Evolutionary conservation across 2,888 invertebrate genomes (phyloP).

Genomic region (Ochropleura plecta): DNA sequence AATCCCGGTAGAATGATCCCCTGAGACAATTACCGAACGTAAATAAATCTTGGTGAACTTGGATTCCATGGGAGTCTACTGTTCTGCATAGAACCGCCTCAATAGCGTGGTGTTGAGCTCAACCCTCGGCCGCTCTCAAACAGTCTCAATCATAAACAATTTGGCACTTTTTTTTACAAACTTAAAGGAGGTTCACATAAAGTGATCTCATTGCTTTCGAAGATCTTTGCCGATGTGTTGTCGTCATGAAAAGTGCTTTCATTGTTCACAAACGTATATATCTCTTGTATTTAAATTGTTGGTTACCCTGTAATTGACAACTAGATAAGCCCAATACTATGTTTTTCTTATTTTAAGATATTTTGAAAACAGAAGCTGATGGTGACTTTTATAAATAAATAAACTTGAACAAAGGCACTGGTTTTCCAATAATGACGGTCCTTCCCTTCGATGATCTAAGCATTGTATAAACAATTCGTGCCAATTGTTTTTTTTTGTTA

Average conservation of each 20-base stretch:
- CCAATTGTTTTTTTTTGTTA: conserved; percentile 12
- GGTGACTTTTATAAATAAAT: no score
- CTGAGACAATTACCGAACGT: no score
- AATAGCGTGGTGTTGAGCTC: neutral
- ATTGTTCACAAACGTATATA: neutral
- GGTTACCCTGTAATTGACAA: no score
- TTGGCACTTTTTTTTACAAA: no score
- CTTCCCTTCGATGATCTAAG: conserved; percentile 28
- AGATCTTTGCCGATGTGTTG: no score
- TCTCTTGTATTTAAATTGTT: no score
- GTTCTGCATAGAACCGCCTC: neutral
- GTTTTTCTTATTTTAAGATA: no score
- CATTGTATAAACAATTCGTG: conserved; percentile 12
- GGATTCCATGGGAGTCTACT: neutral
- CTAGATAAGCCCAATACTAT: no score
- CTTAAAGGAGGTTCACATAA: no score
- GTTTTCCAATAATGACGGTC: neutral
- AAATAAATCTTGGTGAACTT: neutral
- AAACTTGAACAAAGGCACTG: neutral
- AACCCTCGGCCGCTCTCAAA: neutral
- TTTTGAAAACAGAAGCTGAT: no score
- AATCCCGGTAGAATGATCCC: no score
- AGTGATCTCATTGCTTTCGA: neutral
- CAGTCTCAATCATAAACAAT: neutral
- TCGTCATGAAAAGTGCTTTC: neutral